Evolutionary conservation across 2,113 vertebrate species (phyloP).

Genomic region (Vireo altiloquus): DNA sequence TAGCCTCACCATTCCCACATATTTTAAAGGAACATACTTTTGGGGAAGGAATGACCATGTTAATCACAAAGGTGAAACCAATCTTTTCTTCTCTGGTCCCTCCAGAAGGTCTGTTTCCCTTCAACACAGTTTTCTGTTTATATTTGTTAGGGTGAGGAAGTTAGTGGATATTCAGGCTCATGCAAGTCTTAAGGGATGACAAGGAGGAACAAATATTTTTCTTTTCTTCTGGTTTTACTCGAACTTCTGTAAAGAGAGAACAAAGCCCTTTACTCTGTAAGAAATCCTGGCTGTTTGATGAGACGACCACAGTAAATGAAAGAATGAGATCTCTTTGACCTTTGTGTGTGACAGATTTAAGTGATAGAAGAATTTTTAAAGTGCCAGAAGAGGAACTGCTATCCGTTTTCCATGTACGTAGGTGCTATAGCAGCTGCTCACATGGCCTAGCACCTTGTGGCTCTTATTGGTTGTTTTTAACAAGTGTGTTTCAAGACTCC

Average conservation of each 20-base stretch:
- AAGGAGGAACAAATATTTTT: not conserved
- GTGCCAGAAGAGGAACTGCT: not conserved
- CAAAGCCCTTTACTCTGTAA: not conserved
- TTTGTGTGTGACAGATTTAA: not conserved
- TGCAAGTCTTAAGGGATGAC: not conserved
- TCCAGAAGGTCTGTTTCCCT: not conserved
- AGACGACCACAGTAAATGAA: not conserved
- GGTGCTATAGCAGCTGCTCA: not conserved
- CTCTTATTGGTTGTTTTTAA: not conserved
- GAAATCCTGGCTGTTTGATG: not conserved
- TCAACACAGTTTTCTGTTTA: not conserved
- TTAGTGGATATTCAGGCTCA: not conserved
- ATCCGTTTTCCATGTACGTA: not conserved
- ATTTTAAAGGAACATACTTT: not conserved
- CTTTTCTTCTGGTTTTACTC: not conserved
- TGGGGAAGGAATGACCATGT: not conserved
- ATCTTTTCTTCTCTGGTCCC: not conserved
- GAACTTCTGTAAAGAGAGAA: not conserved
- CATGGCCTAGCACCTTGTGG: not conserved
- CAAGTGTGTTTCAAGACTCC: not conserved
- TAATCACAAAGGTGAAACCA: not conserved
- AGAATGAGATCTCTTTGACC: not conserved
- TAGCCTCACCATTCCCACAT: not conserved
- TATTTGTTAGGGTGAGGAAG: not conserved
- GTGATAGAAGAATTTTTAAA: not conserved